Evolutionary conservation across 2,797 vertebrate genomes (phyloP).

Genomic region (Dallia pectoralis): DNA sequence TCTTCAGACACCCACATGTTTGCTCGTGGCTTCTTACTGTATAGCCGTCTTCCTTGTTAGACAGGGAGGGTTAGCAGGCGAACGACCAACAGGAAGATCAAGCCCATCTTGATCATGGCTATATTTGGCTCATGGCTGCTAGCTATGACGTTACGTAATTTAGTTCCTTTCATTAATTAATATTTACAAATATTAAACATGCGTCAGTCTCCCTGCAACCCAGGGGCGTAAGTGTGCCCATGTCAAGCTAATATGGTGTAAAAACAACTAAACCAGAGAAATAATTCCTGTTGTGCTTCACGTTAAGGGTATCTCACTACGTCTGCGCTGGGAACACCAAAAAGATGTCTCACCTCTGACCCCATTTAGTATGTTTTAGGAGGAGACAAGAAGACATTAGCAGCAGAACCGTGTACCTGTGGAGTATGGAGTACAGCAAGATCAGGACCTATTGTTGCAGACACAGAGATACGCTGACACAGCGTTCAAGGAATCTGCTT

Average conservation of each 20-base stretch:
- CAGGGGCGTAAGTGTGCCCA: conserved; percentile 46
- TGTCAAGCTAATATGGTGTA: conserved; percentile 53
- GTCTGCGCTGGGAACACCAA: not conserved
- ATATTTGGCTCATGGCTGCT: conserved; percentile 45
- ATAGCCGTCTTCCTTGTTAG: conserved; percentile 54
- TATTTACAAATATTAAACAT: conserved; percentile 70
- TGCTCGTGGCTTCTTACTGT: conserved; percentile 49
- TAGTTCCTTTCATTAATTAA: conserved; percentile 64
- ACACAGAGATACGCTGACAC: conserved; percentile 19
- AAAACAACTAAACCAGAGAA: conserved; percentile 48
- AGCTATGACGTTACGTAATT: conserved; percentile 51
- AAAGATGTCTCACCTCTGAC: conserved; percentile 14
- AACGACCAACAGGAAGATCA: conserved; percentile 48
- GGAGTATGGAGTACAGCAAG: conserved; percentile 16
- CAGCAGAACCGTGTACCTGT: conserved; percentile 27
- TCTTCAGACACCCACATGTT: conserved; percentile 58
- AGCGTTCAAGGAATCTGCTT: conserved; percentile 43
- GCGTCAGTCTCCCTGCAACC: conserved; percentile 36
- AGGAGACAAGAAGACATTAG: not conserved
- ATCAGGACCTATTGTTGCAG: conserved; percentile 24
- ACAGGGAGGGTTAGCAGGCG: conserved; percentile 36
- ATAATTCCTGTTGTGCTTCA: conserved; percentile 30
- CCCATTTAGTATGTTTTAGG: not conserved
- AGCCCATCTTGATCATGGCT: conserved; percentile 47
- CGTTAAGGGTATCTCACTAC: conserved; percentile 31